phyloP scores from a whole-genome alignment of 2,888 invertebrate genomes.

The Priocnemis perturbator region DNA sequence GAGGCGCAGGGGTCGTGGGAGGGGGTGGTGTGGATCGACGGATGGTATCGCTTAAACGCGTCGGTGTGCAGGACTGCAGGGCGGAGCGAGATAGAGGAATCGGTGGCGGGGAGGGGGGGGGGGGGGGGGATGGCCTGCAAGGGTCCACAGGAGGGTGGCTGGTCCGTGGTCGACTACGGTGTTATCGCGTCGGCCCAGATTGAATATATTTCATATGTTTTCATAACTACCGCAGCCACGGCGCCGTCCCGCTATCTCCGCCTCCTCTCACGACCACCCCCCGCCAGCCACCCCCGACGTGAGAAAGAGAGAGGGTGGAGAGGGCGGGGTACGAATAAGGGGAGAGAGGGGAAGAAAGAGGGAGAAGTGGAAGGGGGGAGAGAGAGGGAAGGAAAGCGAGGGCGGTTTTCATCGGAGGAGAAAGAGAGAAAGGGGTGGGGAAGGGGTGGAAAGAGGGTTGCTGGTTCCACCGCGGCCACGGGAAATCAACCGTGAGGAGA shows the following conservation, averaged over 20 bases:
- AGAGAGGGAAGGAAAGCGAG: slow-evolving; percentile 12
- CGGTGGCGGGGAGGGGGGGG: background rate
- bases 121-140: slow-evolving; percentile 20
- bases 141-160: slow-evolving; percentile 38
- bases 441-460: slow-evolving; percentile 45
- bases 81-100: slow-evolving; percentile 1
- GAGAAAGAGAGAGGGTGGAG: slow-evolving; percentile 29
- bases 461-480: slow-evolving; percentile 70
- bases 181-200: slow-evolving; percentile 71
- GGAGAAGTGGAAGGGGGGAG: slow-evolving; percentile 6
- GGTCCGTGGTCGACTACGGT: slow-evolving; percentile 53
- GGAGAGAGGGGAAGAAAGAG: slow-evolving; percentile 19
- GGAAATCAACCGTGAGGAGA: slow-evolving; percentile 77
- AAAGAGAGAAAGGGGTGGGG: slow-evolving; percentile 30
- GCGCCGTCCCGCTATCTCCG: slow-evolving; percentile 57
- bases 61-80: background rate
- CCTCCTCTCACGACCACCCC: slow-evolving; percentile 19
- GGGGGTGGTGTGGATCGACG: too few species aligned
- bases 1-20: too few species aligned
- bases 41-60: too few species aligned
- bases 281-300: slow-evolving; percentile 6
- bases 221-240: slow-evolving; percentile 61
- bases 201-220: slow-evolving; percentile 75
- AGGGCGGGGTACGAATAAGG: slow-evolving; percentile 32
- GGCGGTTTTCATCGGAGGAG: slow-evolving; percentile 15